Conservation (phyloP, 2,113 vertebrate genomes). For the Psophia crepitans region DNA sequence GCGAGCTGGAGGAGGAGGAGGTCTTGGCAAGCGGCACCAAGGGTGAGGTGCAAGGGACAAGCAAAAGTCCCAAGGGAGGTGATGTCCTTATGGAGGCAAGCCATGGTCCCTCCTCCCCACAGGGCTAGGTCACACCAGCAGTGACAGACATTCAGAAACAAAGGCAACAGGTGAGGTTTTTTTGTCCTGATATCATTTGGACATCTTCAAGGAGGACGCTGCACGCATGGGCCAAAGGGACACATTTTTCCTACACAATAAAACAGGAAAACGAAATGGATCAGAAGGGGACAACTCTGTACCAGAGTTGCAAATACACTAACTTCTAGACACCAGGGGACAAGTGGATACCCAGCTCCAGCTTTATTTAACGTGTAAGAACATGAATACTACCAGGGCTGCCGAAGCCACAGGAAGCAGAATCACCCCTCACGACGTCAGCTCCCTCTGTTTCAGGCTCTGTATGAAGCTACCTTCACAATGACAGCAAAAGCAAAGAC, state of each 20-base stretch:
- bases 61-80: not conserved
- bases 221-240: not conserved
- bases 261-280: not conserved
- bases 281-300: not conserved
- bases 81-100: rapidly evolving
- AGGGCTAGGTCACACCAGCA: not conserved
- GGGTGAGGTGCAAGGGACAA: not conserved
- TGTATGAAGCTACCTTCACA: not conserved
- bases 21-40: not conserved
- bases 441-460: not conserved
- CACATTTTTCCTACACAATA: not conserved
- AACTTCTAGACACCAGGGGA: not conserved
- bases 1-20: rapidly evolving
- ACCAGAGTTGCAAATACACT: not conserved
- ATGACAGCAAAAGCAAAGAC: not conserved
- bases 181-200: not conserved
- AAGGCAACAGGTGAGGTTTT: not conserved
- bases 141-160: not conserved
- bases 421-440: not conserved
- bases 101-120: not conserved
- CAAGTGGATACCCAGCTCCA: not conserved
- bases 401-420: not conserved
- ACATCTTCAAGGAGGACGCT: not conserved
- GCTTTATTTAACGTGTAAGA: not conserved
- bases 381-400: not conserved